Conservation (phyloP, 2,888 invertebrate species). For the Cabera pusaria region DNA sequence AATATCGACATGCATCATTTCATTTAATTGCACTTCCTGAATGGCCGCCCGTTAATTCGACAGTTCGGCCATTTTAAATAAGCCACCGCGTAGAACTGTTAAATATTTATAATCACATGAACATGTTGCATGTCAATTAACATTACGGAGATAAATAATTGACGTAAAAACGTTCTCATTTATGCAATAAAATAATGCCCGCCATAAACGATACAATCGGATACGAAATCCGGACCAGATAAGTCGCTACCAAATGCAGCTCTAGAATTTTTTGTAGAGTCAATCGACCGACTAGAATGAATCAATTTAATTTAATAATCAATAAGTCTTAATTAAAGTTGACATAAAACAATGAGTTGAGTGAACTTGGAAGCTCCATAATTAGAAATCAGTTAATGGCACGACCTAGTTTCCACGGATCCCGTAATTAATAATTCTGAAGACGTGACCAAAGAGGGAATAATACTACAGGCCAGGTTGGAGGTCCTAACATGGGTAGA, state of each 20-base stretch:
- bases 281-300: constrained; percentile 35
- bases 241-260: constrained; percentile 49
- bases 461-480: constrained; percentile 55
- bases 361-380: constrained; percentile 45
- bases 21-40: constrained; percentile 78
- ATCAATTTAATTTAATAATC: constrained; percentile 48
- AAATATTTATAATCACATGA: constrained; percentile 61
- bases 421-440: constrained; percentile 60
- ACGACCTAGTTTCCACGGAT: constrained; percentile 55
- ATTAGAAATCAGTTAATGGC: constrained; percentile 53
- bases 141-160: constrained; percentile 64
- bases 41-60: constrained; percentile 50
- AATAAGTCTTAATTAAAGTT: constrained; percentile 46
- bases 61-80: constrained; percentile 39
- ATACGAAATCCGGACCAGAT: constrained; percentile 37
- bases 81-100: constrained; percentile 41
- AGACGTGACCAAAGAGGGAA: constrained; percentile 59
- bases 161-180: constrained; percentile 65
- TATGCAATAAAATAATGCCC: constrained; percentile 66
- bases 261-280: constrained; percentile 43
- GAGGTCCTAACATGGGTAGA: constrained; percentile 57
- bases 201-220: constrained; percentile 53
- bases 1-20: constrained; percentile 80
- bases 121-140: constrained; percentile 73
- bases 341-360: constrained; percentile 33